Percentiles rank a stretch among this genome's conserved stretches.
phyloP scores from a whole-genome alignment of 1,140 invertebrate genomes.

The Sycophila sp. region DNA sequence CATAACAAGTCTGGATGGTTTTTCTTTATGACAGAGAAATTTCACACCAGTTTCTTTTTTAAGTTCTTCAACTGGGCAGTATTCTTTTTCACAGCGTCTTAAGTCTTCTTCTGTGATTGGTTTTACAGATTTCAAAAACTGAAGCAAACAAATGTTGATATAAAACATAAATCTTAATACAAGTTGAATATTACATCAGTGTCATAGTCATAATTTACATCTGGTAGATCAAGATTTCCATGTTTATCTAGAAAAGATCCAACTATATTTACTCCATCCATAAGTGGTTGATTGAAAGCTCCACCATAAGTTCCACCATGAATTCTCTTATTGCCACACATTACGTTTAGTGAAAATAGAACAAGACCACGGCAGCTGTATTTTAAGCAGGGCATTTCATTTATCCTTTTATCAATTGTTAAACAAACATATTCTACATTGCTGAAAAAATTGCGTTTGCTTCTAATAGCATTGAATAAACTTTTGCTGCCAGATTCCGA shows the following conservation, averaged over 20 bases:
- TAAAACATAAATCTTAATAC: not conserved
- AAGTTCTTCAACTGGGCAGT: conserved; percentile 69
- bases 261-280: conserved; percentile 38
- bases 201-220: conserved; percentile 32
- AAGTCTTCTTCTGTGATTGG: conserved; percentile 66
- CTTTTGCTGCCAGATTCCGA: conserved; percentile 72
- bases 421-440: conserved; percentile 72
- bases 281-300: conserved; percentile 44
- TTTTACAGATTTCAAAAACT: conserved; percentile 53
- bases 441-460: conserved; percentile 61
- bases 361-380: conserved; percentile 74
- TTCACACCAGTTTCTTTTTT: conserved; percentile 64
- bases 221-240: conserved; percentile 35
- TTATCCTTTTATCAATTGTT: conserved; percentile 77
- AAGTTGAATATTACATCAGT: not conserved
- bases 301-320: conserved; percentile 42
- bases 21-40: conserved; percentile 41
- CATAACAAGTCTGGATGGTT: conserved; percentile 61
- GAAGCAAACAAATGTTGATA: not conserved
- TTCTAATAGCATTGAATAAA: conserved; percentile 68
- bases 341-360: conserved; percentile 71
- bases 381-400: conserved; percentile 73
- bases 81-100: conserved; percentile 66
- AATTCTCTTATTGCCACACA: conserved; percentile 38
- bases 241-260: conserved; percentile 32